A percentile compares a stretch with the other conserved stretches of the same genome.
phyloP scores from a whole-genome alignment of 2,888 invertebrate species.

The Sabatieria punctata region DNA sequence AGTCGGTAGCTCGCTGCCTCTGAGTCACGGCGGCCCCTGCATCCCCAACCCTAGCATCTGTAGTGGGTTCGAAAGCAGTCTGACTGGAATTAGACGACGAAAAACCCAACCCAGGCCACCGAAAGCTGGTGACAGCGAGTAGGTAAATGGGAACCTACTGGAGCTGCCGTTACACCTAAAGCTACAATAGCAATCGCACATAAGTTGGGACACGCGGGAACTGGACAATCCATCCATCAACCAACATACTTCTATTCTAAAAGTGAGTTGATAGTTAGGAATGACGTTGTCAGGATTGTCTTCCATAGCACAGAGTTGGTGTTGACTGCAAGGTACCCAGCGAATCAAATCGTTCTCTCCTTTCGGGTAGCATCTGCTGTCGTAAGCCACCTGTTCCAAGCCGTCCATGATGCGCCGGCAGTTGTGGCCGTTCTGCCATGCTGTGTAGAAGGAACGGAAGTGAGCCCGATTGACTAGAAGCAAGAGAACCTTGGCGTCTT shows the following conservation, averaged over 20 bases:
- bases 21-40: too few species aligned
- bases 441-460: conserved; percentile 75
- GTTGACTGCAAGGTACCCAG: conserved; percentile 61
- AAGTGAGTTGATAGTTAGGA: conserved; percentile 76
- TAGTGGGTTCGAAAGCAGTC: too few species aligned
- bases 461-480: conserved; percentile 73
- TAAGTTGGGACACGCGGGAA: too few species aligned
- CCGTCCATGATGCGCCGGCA: conserved; percentile 72
- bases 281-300: conserved; percentile 67
- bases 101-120: too few species aligned
- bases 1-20: too few species aligned
- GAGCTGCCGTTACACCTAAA: too few species aligned
- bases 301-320: conserved; percentile 63
- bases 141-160: too few species aligned
- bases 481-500: conserved; percentile 42
- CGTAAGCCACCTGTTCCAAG: conserved; percentile 62
- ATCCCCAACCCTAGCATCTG: too few species aligned
- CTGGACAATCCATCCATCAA: too few species aligned
- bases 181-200: too few species aligned
- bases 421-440: conserved; percentile 48
- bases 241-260: conserved; percentile 28
- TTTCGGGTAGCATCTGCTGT: conserved; percentile 36
- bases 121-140: too few species aligned
- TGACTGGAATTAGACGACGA: too few species aligned
- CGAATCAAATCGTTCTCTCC: conserved; percentile 40